Evolutionary conservation across 2,113 vertebrate species (phyloP).

Genomic region (Colossoma macropomum): DNA sequence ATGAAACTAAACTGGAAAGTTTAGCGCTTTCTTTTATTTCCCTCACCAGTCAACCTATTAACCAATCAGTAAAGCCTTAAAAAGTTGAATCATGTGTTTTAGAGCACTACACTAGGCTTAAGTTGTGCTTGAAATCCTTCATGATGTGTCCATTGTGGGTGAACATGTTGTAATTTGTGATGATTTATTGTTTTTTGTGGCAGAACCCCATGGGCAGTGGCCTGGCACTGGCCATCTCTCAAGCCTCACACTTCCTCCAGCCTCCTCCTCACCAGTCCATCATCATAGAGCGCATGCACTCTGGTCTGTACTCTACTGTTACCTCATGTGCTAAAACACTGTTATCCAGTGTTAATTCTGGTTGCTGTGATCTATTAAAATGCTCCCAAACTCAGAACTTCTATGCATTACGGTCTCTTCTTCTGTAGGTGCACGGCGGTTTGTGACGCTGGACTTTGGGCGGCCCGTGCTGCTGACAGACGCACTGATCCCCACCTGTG

Average conservation of each 20-base stretch:
- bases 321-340: neutral
- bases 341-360: neutral
- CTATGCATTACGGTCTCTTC: neutral
- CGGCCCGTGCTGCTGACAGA: conserved; percentile 93
- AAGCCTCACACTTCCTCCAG: conserved; percentile 97
- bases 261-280: conserved; percentile 99
- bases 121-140: neutral
- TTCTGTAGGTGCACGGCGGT: conserved; percentile 90
- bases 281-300: conserved; percentile 99
- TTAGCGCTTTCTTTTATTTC: no score
- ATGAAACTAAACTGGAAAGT: no score
- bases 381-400: no score
- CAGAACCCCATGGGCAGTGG: conserved; percentile 93
- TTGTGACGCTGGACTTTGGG: conserved; percentile 96
- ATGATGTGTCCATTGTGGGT: neutral
- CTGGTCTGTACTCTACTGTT: conserved; percentile 80
- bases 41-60: neutral
- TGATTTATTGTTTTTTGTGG: conserved; percentile 11
- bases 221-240: conserved; percentile 94
- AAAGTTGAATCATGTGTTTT: neutral
- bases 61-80: neutral
- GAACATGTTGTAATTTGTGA: neutral
- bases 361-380: no score
- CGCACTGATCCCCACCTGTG: conserved; percentile 94
- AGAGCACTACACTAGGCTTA: neutral